A percentile compares a stretch with the other conserved stretches of the same genome.
phyloP scores from a whole-genome alignment of 2,113 vertebrate genomes.

The Tyto alba region DNA sequence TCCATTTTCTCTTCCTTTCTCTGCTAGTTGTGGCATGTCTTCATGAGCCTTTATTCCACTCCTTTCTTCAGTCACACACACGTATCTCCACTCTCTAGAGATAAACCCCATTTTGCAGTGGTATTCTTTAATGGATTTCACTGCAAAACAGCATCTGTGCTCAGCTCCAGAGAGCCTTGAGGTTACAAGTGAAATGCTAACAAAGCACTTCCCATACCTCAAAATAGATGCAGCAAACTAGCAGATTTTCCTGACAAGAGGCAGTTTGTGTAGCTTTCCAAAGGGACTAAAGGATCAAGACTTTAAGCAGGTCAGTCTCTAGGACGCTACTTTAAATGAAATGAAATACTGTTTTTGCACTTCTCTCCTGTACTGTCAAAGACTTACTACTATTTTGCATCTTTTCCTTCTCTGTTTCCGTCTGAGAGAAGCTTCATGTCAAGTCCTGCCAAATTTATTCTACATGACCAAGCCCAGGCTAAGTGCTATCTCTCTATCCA shows the following conservation, averaged over 20 bases:
- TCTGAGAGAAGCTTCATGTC: background rate
- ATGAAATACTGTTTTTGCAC: background rate
- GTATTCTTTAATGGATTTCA: background rate
- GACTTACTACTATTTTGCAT: background rate
- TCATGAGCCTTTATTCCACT: background rate
- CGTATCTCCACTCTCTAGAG: background rate
- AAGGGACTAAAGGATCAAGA: background rate
- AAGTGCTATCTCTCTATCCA: background rate
- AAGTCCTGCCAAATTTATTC: background rate
- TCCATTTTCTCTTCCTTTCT: background rate
- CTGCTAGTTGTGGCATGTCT: background rate
- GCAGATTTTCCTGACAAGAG: background rate
- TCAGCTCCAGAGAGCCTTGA: background rate
- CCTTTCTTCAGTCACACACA: background rate
- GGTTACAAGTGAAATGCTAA: background rate
- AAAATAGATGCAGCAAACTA: background rate
- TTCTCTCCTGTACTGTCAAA: background rate
- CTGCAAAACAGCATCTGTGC: background rate
- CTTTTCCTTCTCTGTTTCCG: background rate
- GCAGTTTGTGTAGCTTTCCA: background rate
- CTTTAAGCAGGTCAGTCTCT: background rate
- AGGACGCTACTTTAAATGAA: background rate
- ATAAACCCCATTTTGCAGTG: background rate
- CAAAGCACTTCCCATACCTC: background rate
- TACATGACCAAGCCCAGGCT: background rate